Evolutionary conservation across 2,113 vertebrate genomes (phyloP).

Genomic region (Gopherus evgoodei): DNA sequence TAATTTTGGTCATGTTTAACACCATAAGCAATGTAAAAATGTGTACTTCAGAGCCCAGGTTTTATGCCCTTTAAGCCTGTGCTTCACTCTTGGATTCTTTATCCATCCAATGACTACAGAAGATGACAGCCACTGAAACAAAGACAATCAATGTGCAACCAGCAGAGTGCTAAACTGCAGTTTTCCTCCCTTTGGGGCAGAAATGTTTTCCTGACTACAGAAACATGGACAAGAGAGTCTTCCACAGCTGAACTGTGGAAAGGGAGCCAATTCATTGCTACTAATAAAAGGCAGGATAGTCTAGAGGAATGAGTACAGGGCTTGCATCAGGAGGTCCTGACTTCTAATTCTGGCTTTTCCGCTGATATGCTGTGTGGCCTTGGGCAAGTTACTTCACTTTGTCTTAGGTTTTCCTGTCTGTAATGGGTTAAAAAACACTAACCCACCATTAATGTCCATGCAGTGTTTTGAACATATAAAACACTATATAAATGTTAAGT

Average conservation of each 20-base stretch:
- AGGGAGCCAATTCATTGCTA: conserved; percentile 48
- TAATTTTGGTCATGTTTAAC: conserved; percentile 36
- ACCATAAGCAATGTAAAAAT: background rate
- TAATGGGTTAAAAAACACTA: background rate
- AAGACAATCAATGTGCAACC: conserved; percentile 41
- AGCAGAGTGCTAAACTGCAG: conserved; percentile 65
- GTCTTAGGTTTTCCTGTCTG: background rate
- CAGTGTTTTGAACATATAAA: fast-evolving
- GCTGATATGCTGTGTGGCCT: background rate
- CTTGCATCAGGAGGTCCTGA: background rate
- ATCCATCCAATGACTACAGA: conserved; percentile 67
- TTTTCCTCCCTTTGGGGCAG: background rate
- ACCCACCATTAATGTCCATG: background rate
- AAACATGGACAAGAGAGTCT: conserved; percentile 36
- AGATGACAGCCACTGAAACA: conserved; percentile 64
- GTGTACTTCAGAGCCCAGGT: conserved; percentile 62
- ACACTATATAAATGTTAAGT: fast-evolving
- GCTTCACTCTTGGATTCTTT: conserved; percentile 71
- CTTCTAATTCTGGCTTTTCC: background rate
- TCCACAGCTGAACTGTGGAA: conserved; percentile 40
- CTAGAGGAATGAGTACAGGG: background rate
- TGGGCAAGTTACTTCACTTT: background rate
- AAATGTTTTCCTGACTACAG: conserved; percentile 38
- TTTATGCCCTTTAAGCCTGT: conserved; percentile 53
- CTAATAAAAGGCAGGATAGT: conserved; percentile 43